Base-by-base conservation (phyloP, 2,797 vertebrate genomes). In the Bovichtus diacanthus region DNA sequence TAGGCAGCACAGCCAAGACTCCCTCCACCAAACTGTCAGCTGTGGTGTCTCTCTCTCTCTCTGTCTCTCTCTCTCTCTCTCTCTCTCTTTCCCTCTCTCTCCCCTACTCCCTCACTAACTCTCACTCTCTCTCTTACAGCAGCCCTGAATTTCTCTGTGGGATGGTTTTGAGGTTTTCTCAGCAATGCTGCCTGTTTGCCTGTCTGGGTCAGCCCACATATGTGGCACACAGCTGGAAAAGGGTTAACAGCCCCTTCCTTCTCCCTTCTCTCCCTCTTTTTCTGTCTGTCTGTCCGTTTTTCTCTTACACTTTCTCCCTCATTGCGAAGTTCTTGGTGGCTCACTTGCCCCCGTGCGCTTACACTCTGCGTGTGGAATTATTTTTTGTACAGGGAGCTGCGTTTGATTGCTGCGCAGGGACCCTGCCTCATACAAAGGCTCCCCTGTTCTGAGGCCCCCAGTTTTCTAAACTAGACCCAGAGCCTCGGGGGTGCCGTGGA, bases 401-500 rank as follows among this genome's bases (percentile, higher is more conserved):
- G 58, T 95, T 95, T 96, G 95, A 96, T 95, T 95, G 94, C 94
- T 68, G 92, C 78, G 93, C 90, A 88, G 94, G 91, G 95, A 94
- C 93, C 88, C 76, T 54, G 82, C 84, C 87, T 90, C 83, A 90
- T 84, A 96, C 95, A 96, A 96, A 95, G 93, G 90, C 89, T 91
- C 91, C 92, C 94, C 95, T 96, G 95, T 96, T 95, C 94, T 80
- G 85, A 88, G 92, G 89, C 92, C 91, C 89, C 93, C 89, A 83
- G 90, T 88, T 89, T 91, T 90, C 89, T 88, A 90, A 90, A 91
- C 88, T 90, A 82, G 90, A 88, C 91, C 91, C 90, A 90, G 91
- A 91, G 87, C 90, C 87, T 88, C 89, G 85, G 92, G 93, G 91
- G 93, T 93, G 90, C 83, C 23, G 39, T 43, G 65, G 89, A 91